Conservation (phyloP, 2,113 vertebrate species). For the Canis aureus region DNA sequence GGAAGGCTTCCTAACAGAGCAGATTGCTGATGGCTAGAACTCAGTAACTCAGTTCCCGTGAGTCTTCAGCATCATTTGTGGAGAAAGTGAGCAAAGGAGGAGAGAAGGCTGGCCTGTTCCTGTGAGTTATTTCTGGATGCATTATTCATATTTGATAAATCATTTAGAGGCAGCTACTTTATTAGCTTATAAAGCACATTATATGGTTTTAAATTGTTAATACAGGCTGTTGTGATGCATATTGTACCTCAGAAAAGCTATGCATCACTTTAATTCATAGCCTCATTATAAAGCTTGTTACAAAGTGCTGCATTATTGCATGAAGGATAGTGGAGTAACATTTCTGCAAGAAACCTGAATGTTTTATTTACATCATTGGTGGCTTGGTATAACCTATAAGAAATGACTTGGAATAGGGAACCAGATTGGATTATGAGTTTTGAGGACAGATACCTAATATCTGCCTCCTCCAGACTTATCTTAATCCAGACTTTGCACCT, state of each 20-base stretch:
- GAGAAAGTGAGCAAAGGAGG: neutral
- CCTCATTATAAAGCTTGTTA: slow-evolving; percentile 82
- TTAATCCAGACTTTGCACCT: neutral
- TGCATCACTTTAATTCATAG: slow-evolving; percentile 83
- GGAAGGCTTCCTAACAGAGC: neutral
- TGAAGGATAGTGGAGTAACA: slow-evolving; percentile 60
- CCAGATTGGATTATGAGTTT: neutral
- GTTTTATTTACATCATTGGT: slow-evolving; percentile 76
- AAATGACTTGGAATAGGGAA: neutral
- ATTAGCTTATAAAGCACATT: slow-evolving; percentile 85
- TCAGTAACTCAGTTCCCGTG: neutral
- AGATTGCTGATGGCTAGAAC: neutral
- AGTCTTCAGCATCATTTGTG: neutral
- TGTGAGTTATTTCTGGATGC: slow-evolving; percentile 81
- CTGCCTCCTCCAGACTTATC: neutral
- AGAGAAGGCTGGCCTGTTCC: slow-evolving; percentile 60
- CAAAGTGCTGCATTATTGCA: slow-evolving; percentile 70
- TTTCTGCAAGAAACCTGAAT: slow-evolving; percentile 73
- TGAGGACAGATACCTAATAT: neutral
- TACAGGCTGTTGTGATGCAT: slow-evolving; percentile 79
- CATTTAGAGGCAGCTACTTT: slow-evolving; percentile 82
- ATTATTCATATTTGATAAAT: slow-evolving; percentile 85
- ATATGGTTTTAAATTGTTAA: slow-evolving; percentile 84
- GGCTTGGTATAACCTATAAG: neutral
- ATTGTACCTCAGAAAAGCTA: slow-evolving; percentile 75